Conservation (phyloP, 2,113 vertebrate species). For the Corydoras maculifer region DNA sequence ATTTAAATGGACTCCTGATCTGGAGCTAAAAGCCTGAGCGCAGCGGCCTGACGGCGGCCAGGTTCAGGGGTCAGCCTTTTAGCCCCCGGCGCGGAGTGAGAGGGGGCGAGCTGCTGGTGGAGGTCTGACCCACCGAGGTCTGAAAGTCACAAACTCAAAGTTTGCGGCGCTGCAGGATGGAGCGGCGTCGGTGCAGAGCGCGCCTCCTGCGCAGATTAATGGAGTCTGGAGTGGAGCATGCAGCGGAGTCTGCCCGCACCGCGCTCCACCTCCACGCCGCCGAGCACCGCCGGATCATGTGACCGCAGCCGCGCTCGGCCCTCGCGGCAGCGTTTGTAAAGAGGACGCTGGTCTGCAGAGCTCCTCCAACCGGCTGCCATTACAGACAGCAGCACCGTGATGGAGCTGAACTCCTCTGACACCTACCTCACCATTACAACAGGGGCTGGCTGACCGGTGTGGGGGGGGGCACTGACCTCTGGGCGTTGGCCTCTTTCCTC, state of each 20-base stretch:
- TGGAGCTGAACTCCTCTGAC: too few species aligned
- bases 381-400: too few species aligned
- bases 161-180: not conserved
- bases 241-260: too few species aligned
- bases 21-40: not conserved
- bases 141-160: not conserved
- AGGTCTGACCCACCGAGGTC: not conserved
- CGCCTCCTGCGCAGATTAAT: constrained; percentile 1
- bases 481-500: constrained; percentile 62
- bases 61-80: constrained; percentile 18
- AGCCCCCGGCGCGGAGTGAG: constrained; percentile 14
- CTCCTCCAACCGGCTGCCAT: too few species aligned
- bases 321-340: too few species aligned
- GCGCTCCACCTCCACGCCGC: too few species aligned
- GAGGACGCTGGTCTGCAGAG: too few species aligned
- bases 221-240: too few species aligned
- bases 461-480: constrained; percentile 60
- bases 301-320: too few species aligned
- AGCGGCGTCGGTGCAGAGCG: not conserved
- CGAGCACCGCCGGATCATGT: too few species aligned
- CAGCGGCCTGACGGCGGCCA: not conserved
- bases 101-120: constrained; percentile 1
- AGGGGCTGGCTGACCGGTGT: not conserved
- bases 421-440: too few species aligned
- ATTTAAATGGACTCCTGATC: too few species aligned